Evolutionary conservation across 2,113 vertebrate species (phyloP).

Genomic region (Gallinago paraguaiae): DNA sequence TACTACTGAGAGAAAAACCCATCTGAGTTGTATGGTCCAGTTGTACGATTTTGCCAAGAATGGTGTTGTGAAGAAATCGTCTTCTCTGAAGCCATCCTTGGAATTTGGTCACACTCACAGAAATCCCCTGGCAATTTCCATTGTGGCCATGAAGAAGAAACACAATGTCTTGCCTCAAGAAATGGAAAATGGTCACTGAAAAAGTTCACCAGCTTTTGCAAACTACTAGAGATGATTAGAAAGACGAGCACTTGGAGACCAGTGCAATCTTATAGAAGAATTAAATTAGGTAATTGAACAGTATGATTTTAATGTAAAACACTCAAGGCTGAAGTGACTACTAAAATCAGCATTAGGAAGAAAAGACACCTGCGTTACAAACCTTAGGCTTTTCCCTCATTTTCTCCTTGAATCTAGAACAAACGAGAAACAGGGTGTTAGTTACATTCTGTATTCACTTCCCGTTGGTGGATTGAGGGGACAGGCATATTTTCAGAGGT

Average conservation of each 20-base stretch:
- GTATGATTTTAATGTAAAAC: slow-evolving; percentile 1
- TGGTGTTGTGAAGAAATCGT: neutral
- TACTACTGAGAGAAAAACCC: neutral
- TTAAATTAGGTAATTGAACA: slow-evolving; percentile 4
- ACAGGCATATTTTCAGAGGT: neutral
- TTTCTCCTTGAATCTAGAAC: neutral
- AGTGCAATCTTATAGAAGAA: neutral
- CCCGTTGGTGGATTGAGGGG: neutral
- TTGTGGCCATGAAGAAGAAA: slow-evolving; percentile 21
- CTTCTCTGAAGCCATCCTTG: neutral
- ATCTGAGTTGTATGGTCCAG: neutral
- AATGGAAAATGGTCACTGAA: slow-evolving; percentile 23
- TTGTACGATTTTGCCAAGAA: slow-evolving; percentile 1
- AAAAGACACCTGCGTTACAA: neutral
- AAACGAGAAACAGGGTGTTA: neutral
- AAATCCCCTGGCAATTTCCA: slow-evolving; percentile 24
- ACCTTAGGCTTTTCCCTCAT: neutral
- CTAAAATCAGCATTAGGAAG: neutral
- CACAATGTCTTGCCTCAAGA: slow-evolving; percentile 38
- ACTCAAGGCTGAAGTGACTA: neutral
- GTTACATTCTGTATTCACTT: neutral
- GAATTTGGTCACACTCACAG: neutral
- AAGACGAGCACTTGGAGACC: neutral
- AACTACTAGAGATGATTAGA: neutral
- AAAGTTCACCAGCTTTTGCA: slow-evolving; percentile 4